Conservation (phyloP, 2,797 vertebrate genomes). For the Myripristis jacobus region DNA sequence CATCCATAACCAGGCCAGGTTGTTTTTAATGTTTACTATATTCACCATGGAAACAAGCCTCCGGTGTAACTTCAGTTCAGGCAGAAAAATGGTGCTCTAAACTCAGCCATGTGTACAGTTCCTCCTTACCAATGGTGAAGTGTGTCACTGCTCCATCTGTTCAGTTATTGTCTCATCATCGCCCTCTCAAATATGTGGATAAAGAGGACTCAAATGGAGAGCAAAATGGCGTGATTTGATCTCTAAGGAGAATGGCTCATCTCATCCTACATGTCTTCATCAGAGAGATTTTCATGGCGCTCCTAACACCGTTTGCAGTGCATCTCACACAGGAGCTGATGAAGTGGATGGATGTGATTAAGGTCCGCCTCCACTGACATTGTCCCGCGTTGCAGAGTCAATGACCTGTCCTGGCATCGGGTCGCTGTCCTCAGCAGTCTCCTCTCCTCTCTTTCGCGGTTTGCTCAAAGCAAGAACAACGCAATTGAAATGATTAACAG, state of each 20-base stretch:
- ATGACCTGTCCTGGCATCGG: constrained; percentile 69
- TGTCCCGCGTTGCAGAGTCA: constrained; percentile 69
- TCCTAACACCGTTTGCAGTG: constrained; percentile 39
- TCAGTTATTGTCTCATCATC: constrained; percentile 64
- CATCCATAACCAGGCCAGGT: neutral
- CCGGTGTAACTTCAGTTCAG: constrained; percentile 52
- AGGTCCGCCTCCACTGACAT: constrained; percentile 54
- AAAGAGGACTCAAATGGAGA: constrained; percentile 38
- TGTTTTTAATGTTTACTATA: constrained; percentile 8
- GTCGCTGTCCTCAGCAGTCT: constrained; percentile 9
- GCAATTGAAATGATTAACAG: constrained; percentile 43
- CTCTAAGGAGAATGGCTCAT: constrained; percentile 27
- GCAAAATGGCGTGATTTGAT: constrained; percentile 36
- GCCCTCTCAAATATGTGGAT: constrained; percentile 44
- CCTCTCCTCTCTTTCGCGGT: constrained; percentile 1
- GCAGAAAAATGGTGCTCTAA: constrained; percentile 43
- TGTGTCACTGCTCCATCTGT: constrained; percentile 72
- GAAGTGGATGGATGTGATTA: constrained; percentile 68
- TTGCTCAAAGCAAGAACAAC: constrained; percentile 29
- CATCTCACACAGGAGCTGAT: constrained; percentile 58
- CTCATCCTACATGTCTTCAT: constrained; percentile 7
- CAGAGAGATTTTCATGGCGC: constrained; percentile 55
- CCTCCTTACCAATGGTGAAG: constrained; percentile 50
- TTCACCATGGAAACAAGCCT: constrained; percentile 70
- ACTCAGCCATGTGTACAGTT: constrained; percentile 60